Percentiles rank a stretch among this genome's conserved stretches.
phyloP scores from a whole-genome alignment of 2,888 invertebrate species.

The Eupithecia dodoneata region DNA sequence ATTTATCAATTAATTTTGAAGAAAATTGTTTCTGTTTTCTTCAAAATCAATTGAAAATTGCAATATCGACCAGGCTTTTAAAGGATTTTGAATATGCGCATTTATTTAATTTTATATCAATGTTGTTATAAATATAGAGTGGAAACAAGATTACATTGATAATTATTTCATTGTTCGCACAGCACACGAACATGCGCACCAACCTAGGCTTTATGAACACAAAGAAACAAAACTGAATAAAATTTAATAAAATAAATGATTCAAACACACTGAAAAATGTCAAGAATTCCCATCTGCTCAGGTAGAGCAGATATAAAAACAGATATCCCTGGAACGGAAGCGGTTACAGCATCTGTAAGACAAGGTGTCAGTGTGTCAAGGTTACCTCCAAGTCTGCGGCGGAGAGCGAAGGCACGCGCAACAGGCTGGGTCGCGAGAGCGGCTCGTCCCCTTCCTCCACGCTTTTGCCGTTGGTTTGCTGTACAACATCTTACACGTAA shows the following conservation, averaged over 20 bases:
- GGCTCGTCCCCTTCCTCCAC: constrained; percentile 70
- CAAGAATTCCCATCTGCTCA: neutral
- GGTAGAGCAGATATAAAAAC: neutral
- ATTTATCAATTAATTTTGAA: neutral
- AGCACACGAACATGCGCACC: too few relatives aligned
- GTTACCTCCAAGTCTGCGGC: constrained; percentile 84
- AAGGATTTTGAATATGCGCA: neutral
- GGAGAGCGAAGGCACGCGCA: constrained; percentile 85
- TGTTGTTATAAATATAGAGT: too few relatives aligned
- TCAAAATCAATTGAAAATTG: too few relatives aligned
- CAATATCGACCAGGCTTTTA: too few relatives aligned
- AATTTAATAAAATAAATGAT: neutral
- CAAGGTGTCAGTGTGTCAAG: constrained; percentile 40
- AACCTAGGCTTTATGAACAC: neutral
- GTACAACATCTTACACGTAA: constrained; percentile 1
- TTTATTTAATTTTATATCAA: neutral
- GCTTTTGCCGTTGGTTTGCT: constrained; percentile 59
- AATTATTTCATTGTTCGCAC: too few relatives aligned
- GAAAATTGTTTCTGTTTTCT: too few relatives aligned
- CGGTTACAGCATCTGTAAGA: constrained; percentile 22
- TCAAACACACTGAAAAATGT: neutral
- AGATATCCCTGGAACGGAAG: neutral
- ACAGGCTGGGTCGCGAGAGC: constrained; percentile 82
- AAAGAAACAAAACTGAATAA: neutral
- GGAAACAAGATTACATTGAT: too few relatives aligned